These are phyloP conservation scores for Eurystomus gularis DNA, from an alignment of 2,113 vertebrate genomes.

Conservation along the genomic window DNA sequence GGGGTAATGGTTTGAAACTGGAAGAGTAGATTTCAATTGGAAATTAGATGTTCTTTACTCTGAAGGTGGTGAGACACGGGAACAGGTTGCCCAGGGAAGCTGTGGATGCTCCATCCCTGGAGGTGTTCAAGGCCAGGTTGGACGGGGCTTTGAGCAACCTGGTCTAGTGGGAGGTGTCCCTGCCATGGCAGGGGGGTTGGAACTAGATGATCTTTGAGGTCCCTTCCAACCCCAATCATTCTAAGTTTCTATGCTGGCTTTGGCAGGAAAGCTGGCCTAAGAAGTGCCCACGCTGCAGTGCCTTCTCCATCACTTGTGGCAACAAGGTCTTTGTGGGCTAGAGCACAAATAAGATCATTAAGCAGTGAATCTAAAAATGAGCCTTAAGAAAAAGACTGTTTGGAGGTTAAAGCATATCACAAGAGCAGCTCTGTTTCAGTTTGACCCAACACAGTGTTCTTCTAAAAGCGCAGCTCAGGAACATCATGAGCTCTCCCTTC, in stretches of 20 bases:
- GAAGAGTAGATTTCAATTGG: too few species aligned
- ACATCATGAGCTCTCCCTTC: background rate
- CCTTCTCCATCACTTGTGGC: background rate
- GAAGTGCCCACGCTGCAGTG: background rate
- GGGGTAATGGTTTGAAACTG: too few species aligned
- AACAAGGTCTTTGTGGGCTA: background rate
- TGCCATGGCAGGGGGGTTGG: too few species aligned
- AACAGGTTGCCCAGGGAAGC: too few species aligned
- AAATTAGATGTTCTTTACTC: too few species aligned
- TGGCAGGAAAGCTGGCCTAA: background rate
- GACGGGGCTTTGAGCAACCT: too few species aligned
- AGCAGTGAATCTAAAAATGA: background rate
- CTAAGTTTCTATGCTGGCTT: background rate
- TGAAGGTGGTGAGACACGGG: too few species aligned
- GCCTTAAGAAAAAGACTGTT: background rate
- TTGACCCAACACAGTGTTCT: background rate
- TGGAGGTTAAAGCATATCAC: background rate
- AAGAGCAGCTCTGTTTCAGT: background rate
- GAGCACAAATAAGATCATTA: background rate
- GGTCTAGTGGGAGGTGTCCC: too few species aligned
- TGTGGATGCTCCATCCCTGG: too few species aligned
- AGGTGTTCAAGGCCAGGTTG: too few species aligned
- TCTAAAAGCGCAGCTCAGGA: rapidly evolving
- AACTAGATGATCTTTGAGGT: too few species aligned
- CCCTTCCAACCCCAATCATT: too few species aligned